These are phyloP conservation scores for Trichogramma dendrolimi DNA, from an alignment of 2,888 invertebrate genomes.

Conservation along the genomic window DNA sequence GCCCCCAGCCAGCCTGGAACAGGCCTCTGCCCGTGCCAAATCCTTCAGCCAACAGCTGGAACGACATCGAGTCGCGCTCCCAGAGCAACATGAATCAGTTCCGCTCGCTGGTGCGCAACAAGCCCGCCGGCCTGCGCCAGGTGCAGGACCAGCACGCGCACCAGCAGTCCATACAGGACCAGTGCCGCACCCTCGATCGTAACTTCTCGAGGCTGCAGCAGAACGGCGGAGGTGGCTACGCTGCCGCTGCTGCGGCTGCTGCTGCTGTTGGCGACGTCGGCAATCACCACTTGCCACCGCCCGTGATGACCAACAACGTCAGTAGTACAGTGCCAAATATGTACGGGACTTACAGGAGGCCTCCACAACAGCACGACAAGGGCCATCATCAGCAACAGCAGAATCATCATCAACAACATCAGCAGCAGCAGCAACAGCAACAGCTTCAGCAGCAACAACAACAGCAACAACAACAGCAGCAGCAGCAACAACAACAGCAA, in stretches of 20 bases:
- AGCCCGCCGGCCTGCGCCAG: constrained; percentile 45
- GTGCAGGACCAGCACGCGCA: constrained; percentile 43
- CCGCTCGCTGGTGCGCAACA: constrained; percentile 53
- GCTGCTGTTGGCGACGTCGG: not conserved
- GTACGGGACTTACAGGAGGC: constrained; percentile 50
- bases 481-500: constrained; percentile 31
- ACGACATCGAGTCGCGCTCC: constrained; percentile 46
- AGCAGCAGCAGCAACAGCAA: not conserved
- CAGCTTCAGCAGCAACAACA: constrained; percentile 8
- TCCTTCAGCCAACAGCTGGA: constrained; percentile 34
- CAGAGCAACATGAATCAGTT: constrained; percentile 55
- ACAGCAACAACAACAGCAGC: not conserved
- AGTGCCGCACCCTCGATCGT: constrained; percentile 45
- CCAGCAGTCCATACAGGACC: constrained; percentile 39
- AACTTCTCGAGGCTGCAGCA: constrained; percentile 47
- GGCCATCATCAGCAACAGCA: constrained; percentile 21
- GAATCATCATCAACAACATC: constrained; percentile 5
- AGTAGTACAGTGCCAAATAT: constrained; percentile 48
- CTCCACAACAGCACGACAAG: constrained; percentile 47
- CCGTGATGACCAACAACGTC: constrained; percentile 38
- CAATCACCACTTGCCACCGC: constrained; percentile 28
- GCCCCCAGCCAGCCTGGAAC: constrained; percentile 48
- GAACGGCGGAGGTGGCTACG: constrained; percentile 21
- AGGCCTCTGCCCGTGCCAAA: constrained; percentile 39
- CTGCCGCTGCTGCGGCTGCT: too few species aligned